A percentile compares a stretch with the other conserved stretches of the same genome.
These are phyloP conservation scores for Phymatocera aterrima DNA, from an alignment of 2,888 invertebrate species.

Conservation along the genomic window DNA sequence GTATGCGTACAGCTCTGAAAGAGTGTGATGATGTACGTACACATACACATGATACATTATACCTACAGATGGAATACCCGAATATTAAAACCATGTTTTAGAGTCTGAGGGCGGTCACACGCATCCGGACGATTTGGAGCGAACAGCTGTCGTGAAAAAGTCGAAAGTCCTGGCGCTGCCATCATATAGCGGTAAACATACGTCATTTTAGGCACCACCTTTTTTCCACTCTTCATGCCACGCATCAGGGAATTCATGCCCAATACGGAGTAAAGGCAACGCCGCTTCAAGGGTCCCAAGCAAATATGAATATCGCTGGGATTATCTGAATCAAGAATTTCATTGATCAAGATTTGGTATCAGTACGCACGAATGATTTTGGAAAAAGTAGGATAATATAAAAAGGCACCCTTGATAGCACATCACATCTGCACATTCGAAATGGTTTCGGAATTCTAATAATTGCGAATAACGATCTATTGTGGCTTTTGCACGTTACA, in stretches of 20 bases:
- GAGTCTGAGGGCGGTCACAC: slow-evolving; percentile 9
- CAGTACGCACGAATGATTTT: too few species aligned
- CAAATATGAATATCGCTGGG: too few species aligned
- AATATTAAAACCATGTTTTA: slow-evolving; percentile 11
- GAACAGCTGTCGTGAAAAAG: slow-evolving; percentile 22
- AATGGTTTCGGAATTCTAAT: too few species aligned
- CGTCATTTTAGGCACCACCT: not conserved
- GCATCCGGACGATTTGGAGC: slow-evolving; percentile 10
- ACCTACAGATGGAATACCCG: not conserved
- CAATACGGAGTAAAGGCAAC: not conserved
- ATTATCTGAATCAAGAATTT: too few species aligned
- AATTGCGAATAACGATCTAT: too few species aligned
- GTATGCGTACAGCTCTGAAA: not conserved
- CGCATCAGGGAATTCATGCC: not conserved
- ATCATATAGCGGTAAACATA: not conserved
- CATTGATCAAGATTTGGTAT: too few species aligned
- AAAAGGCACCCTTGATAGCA: too few species aligned
- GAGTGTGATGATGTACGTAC: slow-evolving; percentile 1
- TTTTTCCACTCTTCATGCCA: not conserved
- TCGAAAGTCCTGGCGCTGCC: slow-evolving; percentile 5
- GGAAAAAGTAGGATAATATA: too few species aligned
- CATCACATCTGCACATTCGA: too few species aligned
- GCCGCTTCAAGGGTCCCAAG: not conserved
- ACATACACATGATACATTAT: not conserved
- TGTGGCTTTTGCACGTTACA: too few species aligned